phyloP scores from a whole-genome alignment of 2,888 invertebrate genomes.

The Acleris holmiana region DNA sequence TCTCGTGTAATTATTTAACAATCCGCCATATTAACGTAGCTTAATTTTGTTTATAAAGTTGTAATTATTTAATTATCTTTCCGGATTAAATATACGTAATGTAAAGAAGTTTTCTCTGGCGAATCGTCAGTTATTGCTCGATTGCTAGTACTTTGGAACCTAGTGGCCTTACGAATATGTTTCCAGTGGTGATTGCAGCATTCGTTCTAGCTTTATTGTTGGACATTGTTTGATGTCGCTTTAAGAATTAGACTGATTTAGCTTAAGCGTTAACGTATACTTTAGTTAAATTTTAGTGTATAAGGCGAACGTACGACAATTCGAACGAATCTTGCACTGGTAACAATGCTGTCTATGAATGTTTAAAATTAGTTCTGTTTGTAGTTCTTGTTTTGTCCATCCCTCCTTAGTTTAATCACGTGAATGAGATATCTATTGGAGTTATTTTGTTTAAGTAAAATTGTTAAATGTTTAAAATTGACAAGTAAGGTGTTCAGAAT shows the following conservation, averaged over 20 bases:
- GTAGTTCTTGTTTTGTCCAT: background rate
- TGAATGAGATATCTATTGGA: background rate
- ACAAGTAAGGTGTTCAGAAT: no score
- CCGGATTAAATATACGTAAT: slow-evolving; percentile 43
- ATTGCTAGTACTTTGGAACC: slow-evolving; percentile 44
- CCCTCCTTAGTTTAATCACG: background rate
- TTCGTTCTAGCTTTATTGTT: slow-evolving; percentile 81
- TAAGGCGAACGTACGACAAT: slow-evolving; percentile 69
- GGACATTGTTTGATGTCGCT: slow-evolving; percentile 77
- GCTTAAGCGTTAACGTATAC: slow-evolving; percentile 80
- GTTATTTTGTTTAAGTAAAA: slow-evolving; percentile 3
- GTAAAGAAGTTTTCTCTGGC: slow-evolving; percentile 43
- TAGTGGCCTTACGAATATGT: slow-evolving; percentile 77
- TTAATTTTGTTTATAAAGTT: slow-evolving; percentile 49
- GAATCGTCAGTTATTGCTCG: slow-evolving; percentile 30
- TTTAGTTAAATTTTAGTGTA: slow-evolving; percentile 74
- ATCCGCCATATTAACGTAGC: slow-evolving; percentile 66
- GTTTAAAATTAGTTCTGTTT: slow-evolving; percentile 25
- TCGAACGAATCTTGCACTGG: slow-evolving; percentile 60
- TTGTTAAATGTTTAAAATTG: no score
- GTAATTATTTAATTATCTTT: slow-evolving; percentile 45
- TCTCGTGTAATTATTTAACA: slow-evolving; percentile 40
- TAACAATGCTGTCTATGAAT: slow-evolving; percentile 32
- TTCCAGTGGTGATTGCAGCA: slow-evolving; percentile 74
- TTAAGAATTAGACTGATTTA: slow-evolving; percentile 85